Base-by-base conservation (phyloP, 2,113 vertebrate genomes). In the Callithrix jacchus region DNA sequence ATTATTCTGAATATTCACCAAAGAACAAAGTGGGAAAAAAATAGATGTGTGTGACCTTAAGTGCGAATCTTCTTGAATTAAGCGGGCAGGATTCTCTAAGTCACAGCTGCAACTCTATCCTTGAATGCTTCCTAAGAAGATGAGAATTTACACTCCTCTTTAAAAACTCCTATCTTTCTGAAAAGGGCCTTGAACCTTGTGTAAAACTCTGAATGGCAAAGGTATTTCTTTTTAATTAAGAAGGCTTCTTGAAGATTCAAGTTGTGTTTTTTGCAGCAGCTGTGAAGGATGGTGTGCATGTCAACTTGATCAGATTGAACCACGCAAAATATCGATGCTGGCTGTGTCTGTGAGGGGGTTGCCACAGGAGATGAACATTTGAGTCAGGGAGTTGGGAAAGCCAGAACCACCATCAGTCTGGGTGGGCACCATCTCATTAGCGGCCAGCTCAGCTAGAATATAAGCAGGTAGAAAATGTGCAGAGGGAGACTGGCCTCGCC, bases 31-130 rank as follows among this genome's bases (percentile, higher is more conserved):
- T 93, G 17, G 71, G 49, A 18, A 23, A 25, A n/a, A 52, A 20
- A 6, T 0, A 27, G 18, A 14, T 14, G 42, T 13, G 0, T 8
- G 7, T 30, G 47, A 54, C 3, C 18, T 11, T 4, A 1, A 4
- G 21, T 37, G 37, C 4, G 16, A 68, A 9, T 4, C 35, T 10
- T 18, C 20, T 37, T 32, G 58, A 37, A 47, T 6, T 14, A 2
- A 16, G n/a, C 20, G 8, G 58, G 4, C 32, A 9, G 49, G 40
- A 9, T 20, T 20, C 40, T 56, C 49, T 71, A 79, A 47, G 40
- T 49, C 49, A 3, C 1, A 8, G 21, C 30, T 23, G 14, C 71
- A 13, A 0, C 1, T 85, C 40, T 40, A 45, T 47, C 40, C 58
- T 25, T 27, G 25, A 23, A 61, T 7, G 52, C 71, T 25, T 18